Evolutionary conservation across 2,888 invertebrate species (phyloP).

Genomic region (Hypomecis punctinalis): DNA sequence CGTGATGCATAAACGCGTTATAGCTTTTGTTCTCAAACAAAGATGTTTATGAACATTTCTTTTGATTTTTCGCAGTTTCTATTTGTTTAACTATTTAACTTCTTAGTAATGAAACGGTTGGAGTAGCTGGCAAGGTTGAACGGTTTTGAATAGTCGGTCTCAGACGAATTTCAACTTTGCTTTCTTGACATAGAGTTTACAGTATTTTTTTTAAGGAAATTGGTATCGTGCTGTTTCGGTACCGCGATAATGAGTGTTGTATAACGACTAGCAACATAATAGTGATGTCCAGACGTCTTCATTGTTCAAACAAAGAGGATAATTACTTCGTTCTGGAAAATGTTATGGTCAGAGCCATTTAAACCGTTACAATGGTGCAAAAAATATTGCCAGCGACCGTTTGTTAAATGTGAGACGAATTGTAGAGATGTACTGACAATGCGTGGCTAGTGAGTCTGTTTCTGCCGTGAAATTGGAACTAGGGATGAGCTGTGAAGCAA

Average conservation of each 20-base stretch:
- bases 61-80: slow-evolving; percentile 37
- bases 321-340: slow-evolving; percentile 57
- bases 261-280: slow-evolving; percentile 49
- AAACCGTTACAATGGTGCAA: slow-evolving; percentile 48
- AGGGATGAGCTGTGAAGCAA: slow-evolving; percentile 3
- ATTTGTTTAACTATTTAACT: slow-evolving; percentile 38
- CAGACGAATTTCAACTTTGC: slow-evolving; percentile 20
- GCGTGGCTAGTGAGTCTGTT: slow-evolving; percentile 20
- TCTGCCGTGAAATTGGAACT: slow-evolving; percentile 25
- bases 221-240: slow-evolving; percentile 65
- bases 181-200: slow-evolving; percentile 14
- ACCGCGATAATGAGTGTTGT: slow-evolving; percentile 67
- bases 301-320: slow-evolving; percentile 49
- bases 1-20: slow-evolving; percentile 37
- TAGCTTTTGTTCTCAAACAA: slow-evolving; percentile 38
- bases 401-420: slow-evolving; percentile 31
- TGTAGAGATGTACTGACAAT: slow-evolving; percentile 23
- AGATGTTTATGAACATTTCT: slow-evolving; percentile 42
- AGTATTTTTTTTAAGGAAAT: slow-evolving; percentile 5
- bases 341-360: slow-evolving; percentile 51
- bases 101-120: slow-evolving; percentile 41
- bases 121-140: slow-evolving; percentile 44
- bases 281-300: slow-evolving; percentile 41
- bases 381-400: slow-evolving; percentile 32
- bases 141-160: slow-evolving; percentile 28